Base-by-base conservation (phyloP, 2,888 invertebrate genomes). In the Limnephilus rhombicus region DNA sequence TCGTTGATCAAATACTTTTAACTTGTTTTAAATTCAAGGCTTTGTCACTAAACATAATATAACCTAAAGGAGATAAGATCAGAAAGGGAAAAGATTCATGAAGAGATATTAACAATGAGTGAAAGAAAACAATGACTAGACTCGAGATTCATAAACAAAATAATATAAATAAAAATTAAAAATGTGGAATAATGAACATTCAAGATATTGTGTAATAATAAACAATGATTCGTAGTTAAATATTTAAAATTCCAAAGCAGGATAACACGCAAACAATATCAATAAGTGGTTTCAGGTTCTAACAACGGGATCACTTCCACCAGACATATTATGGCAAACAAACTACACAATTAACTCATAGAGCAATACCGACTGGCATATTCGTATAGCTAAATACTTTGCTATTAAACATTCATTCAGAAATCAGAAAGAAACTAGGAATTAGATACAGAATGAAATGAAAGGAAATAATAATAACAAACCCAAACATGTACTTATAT, bases 111-210 rank as follows among this genome's bases (percentile, higher is more conserved):
- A 91, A 91, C 80, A 91, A 91, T 85, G 86, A 80, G 68, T 41
- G 37, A 80, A 53, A 89, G 41, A 85, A 91, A 90, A 82, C 49
- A 68, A 90, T 92, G 92, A 92, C 92, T 92, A 92, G 92, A 92
- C 92, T 85, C 85, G 92, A 91, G 91, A 91, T 91, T 91, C 89
- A 80, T 90, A 85, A 53, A 82, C 18, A 86, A 41, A 85, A 89
- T 24, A 81, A 90, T 90, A 90, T 90, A 82, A 90, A 49, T 31
- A 53, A 86, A 45, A 86, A 29, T 29, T 29, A 49, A 68, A 68
- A 68, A 68, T n/a, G 5, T 18, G 83, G 83, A 37, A 83, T 15
- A 82, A 68, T 68, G 68, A 68, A 83, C 7, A 83, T 87, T 87
- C 53, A 89, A 80, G 80, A 41, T 89, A 80, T 89, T 89, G 88